Evolutionary conservation across 2,797 vertebrate species (phyloP), one percentile per base, ranked within the genome.

Genomic region (Petrocephalus schoutedeni): DNA sequence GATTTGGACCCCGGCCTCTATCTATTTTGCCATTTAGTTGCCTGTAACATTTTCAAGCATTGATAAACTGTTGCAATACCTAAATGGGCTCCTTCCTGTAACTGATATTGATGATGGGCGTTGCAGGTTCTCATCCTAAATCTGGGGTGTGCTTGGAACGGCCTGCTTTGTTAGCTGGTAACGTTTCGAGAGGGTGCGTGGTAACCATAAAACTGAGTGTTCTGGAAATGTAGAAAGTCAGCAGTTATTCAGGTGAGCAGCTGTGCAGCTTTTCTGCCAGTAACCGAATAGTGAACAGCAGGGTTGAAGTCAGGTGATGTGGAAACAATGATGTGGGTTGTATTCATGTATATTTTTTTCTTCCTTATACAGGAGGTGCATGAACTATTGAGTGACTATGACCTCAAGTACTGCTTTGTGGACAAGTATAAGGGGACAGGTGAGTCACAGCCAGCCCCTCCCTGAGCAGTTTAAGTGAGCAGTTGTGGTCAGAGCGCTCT

Each of bases 391-490:
- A 94, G 95, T 45, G 96, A 95, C 93, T 99, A 97, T 91, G 97
- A 98, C 91, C 92, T 99, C 91, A 99, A 99, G 93, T 99, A 99
- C 95, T 99, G 98, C 94, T 99, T 98, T 91, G 97, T 99, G 92
- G 98, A 99, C 95, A 98, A 97, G 90, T 98, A 98, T 95, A 99
- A 98, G 92, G 97, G 98, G 90, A 99, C 97, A 93, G 98, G 98
- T 98, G 93, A 93, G 97, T 96, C 41, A 45, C 41, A 45, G 41
- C 41, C 41, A 45, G 41, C 41, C 41, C 41, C 41, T 45, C 41
- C 41, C 41, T 45, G 3, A 45, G 41, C 41, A 32, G 14, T 84
- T 53, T 36, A 36, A 71, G 16, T 74, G 28, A 14, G 28, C 32
- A 36, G 67, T 41, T 32, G 36, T 74, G 67, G 14, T 41, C 28